Evolutionary conservation across 2,113 vertebrate species (phyloP).

Genomic region (Trogon melanurus): DNA sequence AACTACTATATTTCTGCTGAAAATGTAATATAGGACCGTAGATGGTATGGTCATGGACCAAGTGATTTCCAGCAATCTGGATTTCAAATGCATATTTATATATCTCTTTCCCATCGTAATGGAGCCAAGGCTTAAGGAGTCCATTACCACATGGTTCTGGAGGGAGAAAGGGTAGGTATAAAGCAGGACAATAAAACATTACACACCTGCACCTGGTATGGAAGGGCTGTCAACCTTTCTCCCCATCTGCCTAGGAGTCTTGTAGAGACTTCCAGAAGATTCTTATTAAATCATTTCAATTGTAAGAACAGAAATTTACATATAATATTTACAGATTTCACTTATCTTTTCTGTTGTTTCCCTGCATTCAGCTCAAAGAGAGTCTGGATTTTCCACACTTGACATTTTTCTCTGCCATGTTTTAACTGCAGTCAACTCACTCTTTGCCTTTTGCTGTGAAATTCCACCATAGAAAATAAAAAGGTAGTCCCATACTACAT

Average conservation of each 20-base stretch:
- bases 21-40: background rate
- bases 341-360: background rate
- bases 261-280: background rate
- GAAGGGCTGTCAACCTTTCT: background rate
- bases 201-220: background rate
- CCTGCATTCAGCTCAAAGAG: background rate
- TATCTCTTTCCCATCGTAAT: rapidly evolving
- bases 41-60: background rate
- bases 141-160: rapidly evolving
- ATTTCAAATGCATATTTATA: background rate
- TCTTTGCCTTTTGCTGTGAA: background rate
- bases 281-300: background rate
- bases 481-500: background rate
- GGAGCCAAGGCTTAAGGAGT: background rate
- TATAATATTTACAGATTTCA: background rate
- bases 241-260: background rate
- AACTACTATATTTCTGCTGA: background rate
- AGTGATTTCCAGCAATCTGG: background rate
- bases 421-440: background rate
- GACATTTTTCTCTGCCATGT: background rate
- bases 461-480: background rate
- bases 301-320: rapidly evolving
- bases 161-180: background rate
- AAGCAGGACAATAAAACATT: background rate
- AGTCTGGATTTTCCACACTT: background rate